Evolutionary conservation across 2,797 vertebrate species (phyloP).

Genomic region (Gallinago stenura): DNA sequence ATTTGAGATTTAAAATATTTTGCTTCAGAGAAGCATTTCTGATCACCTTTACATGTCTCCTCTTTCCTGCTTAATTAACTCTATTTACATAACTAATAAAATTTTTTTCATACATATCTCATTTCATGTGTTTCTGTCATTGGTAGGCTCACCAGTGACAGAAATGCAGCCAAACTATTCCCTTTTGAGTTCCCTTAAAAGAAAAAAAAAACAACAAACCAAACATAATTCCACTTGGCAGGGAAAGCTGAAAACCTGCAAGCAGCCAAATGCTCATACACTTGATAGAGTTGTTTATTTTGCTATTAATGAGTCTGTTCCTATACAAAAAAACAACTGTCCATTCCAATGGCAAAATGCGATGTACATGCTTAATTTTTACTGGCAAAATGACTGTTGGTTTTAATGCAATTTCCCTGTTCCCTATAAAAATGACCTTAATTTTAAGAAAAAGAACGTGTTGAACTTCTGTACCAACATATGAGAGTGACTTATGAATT

Average conservation of each 20-base stretch:
- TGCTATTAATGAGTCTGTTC: not conserved
- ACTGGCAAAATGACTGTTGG: not conserved
- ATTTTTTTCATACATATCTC: not conserved
- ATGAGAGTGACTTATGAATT: not conserved
- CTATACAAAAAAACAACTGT: not conserved
- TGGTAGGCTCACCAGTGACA: not conserved
- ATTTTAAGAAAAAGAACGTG: not conserved
- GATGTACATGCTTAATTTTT: not conserved
- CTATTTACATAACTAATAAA: not conserved
- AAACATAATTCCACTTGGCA: not conserved
- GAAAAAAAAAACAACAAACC: not conserved
- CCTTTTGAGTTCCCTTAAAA: not conserved
- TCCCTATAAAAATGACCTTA: not conserved
- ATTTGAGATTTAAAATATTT: not conserved
- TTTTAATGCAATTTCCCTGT: not conserved
- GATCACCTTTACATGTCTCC: not conserved
- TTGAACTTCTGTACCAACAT: not conserved
- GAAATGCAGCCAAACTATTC: conserved; percentile 3
- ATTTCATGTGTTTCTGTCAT: not conserved
- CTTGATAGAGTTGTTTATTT: not conserved
- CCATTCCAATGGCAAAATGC: not conserved
- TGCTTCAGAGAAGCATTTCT: not conserved
- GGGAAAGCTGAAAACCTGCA: not conserved
- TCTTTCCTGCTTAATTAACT: not conserved
- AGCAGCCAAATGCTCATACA: not conserved